These are phyloP conservation scores for Anguilla anguilla DNA, from an alignment of 2,797 vertebrate species.

Conservation along the genomic window DNA sequence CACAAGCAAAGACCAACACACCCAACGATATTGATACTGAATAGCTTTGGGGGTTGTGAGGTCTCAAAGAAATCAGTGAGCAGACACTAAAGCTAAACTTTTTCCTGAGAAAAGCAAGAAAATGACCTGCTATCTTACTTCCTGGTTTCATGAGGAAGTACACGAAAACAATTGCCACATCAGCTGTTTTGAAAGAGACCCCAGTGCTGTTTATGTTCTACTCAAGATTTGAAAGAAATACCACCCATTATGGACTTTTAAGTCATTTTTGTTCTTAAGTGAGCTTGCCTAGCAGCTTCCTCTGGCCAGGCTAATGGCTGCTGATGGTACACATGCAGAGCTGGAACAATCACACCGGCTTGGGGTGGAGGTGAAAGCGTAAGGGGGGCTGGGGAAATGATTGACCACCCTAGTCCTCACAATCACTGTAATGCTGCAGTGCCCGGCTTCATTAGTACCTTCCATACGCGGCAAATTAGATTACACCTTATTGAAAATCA, in stretches of 20 bases:
- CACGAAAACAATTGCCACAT: background rate
- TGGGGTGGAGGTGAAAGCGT: background rate
- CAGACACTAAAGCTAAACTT: background rate
- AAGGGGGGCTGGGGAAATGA: background rate
- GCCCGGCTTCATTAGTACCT: constrained; percentile 27
- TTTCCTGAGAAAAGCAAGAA: background rate
- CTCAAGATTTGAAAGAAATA: constrained; percentile 1
- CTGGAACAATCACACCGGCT: background rate
- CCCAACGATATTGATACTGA: background rate
- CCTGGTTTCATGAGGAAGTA: background rate
- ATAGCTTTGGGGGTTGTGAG: background rate
- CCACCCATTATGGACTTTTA: background rate
- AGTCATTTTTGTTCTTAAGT: background rate
- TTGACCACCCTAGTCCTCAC: constrained; percentile 23
- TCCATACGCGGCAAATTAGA: constrained; percentile 23
- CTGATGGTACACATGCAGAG: background rate
- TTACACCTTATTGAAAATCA: constrained; percentile 33
- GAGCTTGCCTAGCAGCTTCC: background rate
- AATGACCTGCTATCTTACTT: background rate
- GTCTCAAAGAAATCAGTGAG: background rate
- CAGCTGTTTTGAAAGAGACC: background rate
- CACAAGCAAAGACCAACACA: background rate
- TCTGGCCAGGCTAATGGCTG: background rate
- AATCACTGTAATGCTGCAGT: constrained; percentile 21
- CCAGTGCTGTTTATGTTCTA: background rate